phyloP scores from a whole-genome alignment of 2,797 vertebrate genomes.

The Cossypha dichroa region DNA sequence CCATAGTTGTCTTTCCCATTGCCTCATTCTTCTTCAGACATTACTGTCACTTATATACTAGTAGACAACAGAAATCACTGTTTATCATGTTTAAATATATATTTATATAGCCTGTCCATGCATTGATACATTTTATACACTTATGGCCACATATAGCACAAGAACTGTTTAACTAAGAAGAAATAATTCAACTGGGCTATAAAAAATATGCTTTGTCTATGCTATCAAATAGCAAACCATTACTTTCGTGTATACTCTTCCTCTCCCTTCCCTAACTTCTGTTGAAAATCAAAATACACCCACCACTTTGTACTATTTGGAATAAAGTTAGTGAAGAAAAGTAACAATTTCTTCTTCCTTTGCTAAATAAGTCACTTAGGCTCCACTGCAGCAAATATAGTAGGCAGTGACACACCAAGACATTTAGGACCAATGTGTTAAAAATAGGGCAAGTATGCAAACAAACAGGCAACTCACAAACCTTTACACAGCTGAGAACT shows the following conservation, averaged over 20 bases:
- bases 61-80: not conserved
- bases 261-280: not conserved
- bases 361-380: not conserved
- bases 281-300: not conserved
- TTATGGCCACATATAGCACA: not conserved
- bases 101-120: not conserved
- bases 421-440: not conserved
- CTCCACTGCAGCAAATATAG: not conserved
- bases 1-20: not conserved
- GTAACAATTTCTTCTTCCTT: not conserved
- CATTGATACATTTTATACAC: not conserved
- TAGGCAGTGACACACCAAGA: not conserved
- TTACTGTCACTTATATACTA: not conserved
- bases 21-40: not conserved
- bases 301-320: not conserved
- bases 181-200: not conserved
- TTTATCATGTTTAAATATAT: not conserved
- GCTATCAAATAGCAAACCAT: not conserved
- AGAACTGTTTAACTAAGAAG: not conserved
- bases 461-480: not conserved
- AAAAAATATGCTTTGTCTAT: not conserved
- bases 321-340: not conserved
- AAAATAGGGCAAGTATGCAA: constrained; percentile 4
- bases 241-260: not conserved
- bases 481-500: not conserved